Conservation (phyloP, 2,888 invertebrate genomes). For the Cyclophora punctaria region DNA sequence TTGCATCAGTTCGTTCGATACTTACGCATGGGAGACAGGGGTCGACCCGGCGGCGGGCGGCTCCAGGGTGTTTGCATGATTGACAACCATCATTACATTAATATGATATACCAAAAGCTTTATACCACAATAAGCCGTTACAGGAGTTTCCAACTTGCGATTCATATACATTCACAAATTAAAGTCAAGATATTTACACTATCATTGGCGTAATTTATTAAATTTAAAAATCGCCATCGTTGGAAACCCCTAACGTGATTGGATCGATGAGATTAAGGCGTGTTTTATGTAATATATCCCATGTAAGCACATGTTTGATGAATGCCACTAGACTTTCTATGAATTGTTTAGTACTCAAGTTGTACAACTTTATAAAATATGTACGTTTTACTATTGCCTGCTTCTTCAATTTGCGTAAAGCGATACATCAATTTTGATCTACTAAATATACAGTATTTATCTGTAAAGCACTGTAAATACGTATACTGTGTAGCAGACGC, state of each 20-base stretch:
- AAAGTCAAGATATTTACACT: no score
- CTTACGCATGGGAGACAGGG: conserved; percentile 58
- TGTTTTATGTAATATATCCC: conserved; percentile 23
- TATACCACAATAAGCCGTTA: conserved; percentile 42
- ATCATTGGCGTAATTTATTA: neutral
- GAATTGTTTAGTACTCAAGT: conserved; percentile 4
- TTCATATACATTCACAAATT: no score
- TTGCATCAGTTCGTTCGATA: conserved; percentile 64
- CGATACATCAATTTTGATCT: neutral
- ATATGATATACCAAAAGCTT: conserved; percentile 65
- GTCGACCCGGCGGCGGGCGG: conserved; percentile 56
- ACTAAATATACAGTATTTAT: no score
- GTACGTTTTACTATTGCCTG: no score
- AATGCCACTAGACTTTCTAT: conserved; percentile 19
- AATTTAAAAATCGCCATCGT: conserved; percentile 5
- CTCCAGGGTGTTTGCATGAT: conserved; percentile 71
- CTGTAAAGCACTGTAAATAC: no score
- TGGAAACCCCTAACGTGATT: conserved; percentile 31
- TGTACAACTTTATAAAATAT: no score
- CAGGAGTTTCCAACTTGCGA: conserved; percentile 39
- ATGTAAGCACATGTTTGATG: conserved; percentile 32
- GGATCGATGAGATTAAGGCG: conserved; percentile 27
- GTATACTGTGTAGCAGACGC: conserved; percentile 1
- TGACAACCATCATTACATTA: conserved; percentile 73
- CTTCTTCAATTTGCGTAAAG: conserved; percentile 3